Base-by-base conservation (phyloP, 2,113 vertebrate genomes). In the Conger conger region DNA sequence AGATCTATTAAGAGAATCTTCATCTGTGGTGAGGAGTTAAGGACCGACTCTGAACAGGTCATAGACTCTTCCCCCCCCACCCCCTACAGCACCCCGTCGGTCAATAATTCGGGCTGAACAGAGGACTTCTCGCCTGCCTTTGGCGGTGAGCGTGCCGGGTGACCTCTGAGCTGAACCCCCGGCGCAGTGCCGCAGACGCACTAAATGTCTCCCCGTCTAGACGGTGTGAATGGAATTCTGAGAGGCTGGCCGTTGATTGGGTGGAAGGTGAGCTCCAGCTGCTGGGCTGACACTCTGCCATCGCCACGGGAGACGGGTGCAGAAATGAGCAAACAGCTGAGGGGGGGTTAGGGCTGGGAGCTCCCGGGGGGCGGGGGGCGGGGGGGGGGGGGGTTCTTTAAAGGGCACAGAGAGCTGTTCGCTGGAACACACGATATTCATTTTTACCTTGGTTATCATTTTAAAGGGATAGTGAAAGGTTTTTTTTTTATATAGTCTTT, bases 301-400 rank as follows among this genome's bases (percentile, higher is more conserved):
- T 86, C 80, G 80, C 85, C 85, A 82, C 79, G 87, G 83, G 87
- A 88, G 80, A 84, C 85, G 54, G 82, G 36, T 73, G 81, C 87
- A 80, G 77, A 86, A 83, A 87, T 85, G 80, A 82, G 76, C 80
- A 87, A 87, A 87, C 81, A 81, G 80, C 86, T 73, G 80, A 36
- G 54, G 50, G 80, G 37, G 36, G 36, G 76, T 38, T 50, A 27
- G 35, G 85, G 50, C 0, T 42, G 80, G 80, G 42, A 9, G 68
- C 45, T 38, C 53, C 18, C 0, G 82, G 27, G 68, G 40, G 50
- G 80, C n/a, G 15, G 30, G 42, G 36, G 27, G 79, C 15, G 40
- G 54, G n/a, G 35, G 33, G n/a, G 6, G 1, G 42, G 42, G 36
- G 73, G 2, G 57, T 27, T n/a, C n/a, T 33, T 73, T 73, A 73